These are phyloP conservation scores for Hybos culiciformis DNA, from an alignment of 2,888 invertebrate species.

Conservation along the genomic window DNA sequence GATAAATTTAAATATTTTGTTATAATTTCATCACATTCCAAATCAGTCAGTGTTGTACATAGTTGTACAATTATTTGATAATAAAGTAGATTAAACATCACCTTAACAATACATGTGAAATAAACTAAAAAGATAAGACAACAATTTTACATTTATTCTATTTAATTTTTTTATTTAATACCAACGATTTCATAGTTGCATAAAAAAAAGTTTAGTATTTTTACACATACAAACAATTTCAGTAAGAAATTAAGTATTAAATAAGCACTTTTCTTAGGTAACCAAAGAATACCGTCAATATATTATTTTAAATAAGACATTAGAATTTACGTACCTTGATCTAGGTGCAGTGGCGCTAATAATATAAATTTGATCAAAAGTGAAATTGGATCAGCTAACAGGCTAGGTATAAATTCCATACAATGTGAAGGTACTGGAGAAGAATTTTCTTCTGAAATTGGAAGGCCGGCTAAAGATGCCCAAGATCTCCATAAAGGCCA, in stretches of 20 bases:
- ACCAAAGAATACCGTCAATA: no score
- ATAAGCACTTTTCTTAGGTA: neutral
- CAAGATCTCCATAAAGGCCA: conserved; percentile 44
- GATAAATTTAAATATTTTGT: conserved; percentile 20
- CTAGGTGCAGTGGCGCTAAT: conserved; percentile 69
- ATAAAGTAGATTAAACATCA: conserved; percentile 77
- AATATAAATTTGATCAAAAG: conserved; percentile 77
- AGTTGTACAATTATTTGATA: conserved; percentile 78
- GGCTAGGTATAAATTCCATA: conserved; percentile 53
- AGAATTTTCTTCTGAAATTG: conserved; percentile 26
- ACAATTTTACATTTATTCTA: neutral
- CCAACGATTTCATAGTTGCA: neutral
- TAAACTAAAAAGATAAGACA: conserved; percentile 49
- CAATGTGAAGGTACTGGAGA: conserved; percentile 31
- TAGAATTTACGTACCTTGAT: conserved; percentile 52
- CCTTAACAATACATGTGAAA: conserved; percentile 74
- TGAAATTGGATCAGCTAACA: conserved; percentile 75
- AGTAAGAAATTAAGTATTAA: neutral
- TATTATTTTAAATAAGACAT: neutral
- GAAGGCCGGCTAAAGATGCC: conserved; percentile 34
- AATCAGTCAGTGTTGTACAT: conserved; percentile 50
- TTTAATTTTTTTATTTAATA: neutral
- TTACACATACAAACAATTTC: neutral
- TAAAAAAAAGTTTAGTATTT: neutral
- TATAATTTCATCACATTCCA: conserved; percentile 44